Evolutionary conservation across 2,888 invertebrate genomes (phyloP), one percentile per base, ranked within the genome.

Genomic region (Pardosa pseudoannulata): DNA sequence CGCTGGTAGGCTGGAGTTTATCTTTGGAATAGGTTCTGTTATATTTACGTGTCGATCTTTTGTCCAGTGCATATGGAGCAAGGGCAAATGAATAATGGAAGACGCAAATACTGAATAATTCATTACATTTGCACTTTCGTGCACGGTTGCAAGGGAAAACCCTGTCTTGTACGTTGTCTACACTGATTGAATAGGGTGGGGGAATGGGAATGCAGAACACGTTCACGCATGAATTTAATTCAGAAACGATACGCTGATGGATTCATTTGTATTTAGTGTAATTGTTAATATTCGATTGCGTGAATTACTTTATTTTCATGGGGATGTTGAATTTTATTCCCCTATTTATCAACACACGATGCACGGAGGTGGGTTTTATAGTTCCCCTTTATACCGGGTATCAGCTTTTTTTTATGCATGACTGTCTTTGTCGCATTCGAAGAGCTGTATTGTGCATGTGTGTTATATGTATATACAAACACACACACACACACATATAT

Each of bases 61-160:
- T 56, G 56, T 56, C 19, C 56, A 46, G 11, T 56, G 23, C 56
- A 23, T 23, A 56, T 56, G 56, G 56, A 56, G 56, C 56, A 56
- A 56, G 56, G 23, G 23, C 5, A 2, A 19, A 56, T 56, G 56
- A 56, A 56, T 56, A 56, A 56, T 56, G 56, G 56, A 56, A 2
- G 56, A 23, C 11, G 23, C 56, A 56, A 36, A 56, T 56, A 23
- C 56, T 56, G 56, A 56, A 56, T 56, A 23, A 56, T 56, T 56
- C 56, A 56, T 56, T 56, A 56, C 56, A 56, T 56, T 56, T 56
- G 56, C 56, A 56, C 56, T 56, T 56, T 56, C 56, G 56, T 56
- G 56, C 56, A 23, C 56, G 5, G 23, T 23, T 56, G 56, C 56
- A 2, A 56, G 56, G 56, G 56, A 56, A 56, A 56, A 56, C 23